Evolutionary conservation across 2,113 vertebrate genomes (phyloP).

Genomic region (Neofelis nebulosa): DNA sequence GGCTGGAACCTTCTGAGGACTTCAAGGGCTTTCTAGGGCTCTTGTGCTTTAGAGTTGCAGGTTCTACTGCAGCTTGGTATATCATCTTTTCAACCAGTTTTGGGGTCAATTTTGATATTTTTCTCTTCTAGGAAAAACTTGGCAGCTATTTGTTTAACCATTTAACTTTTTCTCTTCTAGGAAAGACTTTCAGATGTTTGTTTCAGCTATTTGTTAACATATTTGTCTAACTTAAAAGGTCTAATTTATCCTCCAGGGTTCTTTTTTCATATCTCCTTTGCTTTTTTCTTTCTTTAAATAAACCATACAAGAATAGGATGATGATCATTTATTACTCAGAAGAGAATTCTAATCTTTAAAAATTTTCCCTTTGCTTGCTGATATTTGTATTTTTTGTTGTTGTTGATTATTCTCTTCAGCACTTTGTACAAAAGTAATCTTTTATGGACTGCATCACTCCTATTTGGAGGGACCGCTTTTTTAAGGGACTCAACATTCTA

Average conservation of each 20-base stretch:
- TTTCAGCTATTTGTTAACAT: not conserved
- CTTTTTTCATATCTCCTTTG: not conserved
- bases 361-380: not conserved
- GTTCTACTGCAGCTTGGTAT: not conserved
- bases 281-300: slow-evolving; percentile 24
- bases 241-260: not conserved
- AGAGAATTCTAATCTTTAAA: not conserved
- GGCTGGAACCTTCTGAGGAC: not conserved
- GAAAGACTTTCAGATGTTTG: not conserved
- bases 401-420: slow-evolving; percentile 3
- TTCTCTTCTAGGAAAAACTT: not conserved
- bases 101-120: slow-evolving; percentile 33
- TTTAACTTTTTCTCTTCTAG: not conserved
- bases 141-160: not conserved
- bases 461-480: not conserved
- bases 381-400: not conserved
- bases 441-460: not conserved
- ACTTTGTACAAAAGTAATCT: not conserved
- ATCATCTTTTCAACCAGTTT: slow-evolving; percentile 17
- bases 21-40: not conserved
- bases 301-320: not conserved
- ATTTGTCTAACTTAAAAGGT: not conserved
- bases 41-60: not conserved
- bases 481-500: not conserved
- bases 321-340: not conserved